Base-by-base conservation (phyloP, 1,140 invertebrate species). In the Anastrepha obliqua region DNA sequence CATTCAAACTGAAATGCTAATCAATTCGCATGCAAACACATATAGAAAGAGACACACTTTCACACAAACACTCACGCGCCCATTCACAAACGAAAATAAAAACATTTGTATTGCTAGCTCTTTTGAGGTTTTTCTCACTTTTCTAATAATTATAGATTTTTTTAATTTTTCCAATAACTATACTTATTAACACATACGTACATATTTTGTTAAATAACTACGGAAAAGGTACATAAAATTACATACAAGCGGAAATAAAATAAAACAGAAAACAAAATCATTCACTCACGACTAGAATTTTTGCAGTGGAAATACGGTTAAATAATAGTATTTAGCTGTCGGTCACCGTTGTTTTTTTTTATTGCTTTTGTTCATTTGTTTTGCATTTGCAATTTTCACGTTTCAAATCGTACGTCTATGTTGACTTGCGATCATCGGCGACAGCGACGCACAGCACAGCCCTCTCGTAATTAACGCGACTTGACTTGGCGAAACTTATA, bases 401-500 rank as follows among this genome's bases (percentile, higher is more conserved):
- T 81, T 81, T 47, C 20, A 81, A 74, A 9, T 44, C 42, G 39
- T 39, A 74, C 67, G n/a, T 17, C 7, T 39, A 29, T 9, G 60
- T 88, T 86, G 85, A 87, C 81, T 87, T 85, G 65, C 78, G 9
- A 67, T 44, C 58, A 58, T 51, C 55, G 70, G 62, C 60, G 70
- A 86, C 60, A 42, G 60, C 60, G 85, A 47, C 85, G 59, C 55
- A 86, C n/a, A 89, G 87, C 86, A 88, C 81, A 85, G 20, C 60
- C 55, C 55, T 60, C 60, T 86, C 59, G 55, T 86, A 55, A 86
- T 86, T 29, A 88, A 89, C 87, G 89, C 90, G 90, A 90, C 91
- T 92, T 92, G 90, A 92, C 91, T 92, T 92, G 91, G 90, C 91
- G 91, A 90, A 91, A 92, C 91, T 91, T 91, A 89, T 92, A 87